Evolutionary conservation across 2,113 vertebrate genomes (phyloP).

Genomic region (Bos taurus): DNA sequence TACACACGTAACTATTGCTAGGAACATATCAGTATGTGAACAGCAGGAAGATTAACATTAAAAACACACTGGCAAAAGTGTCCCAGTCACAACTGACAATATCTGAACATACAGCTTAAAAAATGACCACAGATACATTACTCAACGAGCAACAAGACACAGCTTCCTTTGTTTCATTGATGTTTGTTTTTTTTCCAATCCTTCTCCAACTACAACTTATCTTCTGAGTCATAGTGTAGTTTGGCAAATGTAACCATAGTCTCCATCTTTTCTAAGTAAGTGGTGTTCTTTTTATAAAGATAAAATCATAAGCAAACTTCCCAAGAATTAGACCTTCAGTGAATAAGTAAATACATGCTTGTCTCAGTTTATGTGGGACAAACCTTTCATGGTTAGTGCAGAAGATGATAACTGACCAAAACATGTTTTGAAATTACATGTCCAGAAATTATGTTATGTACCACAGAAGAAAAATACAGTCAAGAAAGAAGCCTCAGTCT

Average conservation of each 20-base stretch:
- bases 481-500: not conserved
- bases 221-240: conserved; percentile 24
- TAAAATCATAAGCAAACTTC: not conserved
- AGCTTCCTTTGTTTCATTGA: not conserved
- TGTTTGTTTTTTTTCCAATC: not conserved
- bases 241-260: not conserved
- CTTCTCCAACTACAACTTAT: not conserved
- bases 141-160: not conserved
- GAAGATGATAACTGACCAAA: not conserved
- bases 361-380: not conserved
- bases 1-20: not conserved
- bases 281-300: not conserved
- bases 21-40: not conserved
- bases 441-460: not conserved
- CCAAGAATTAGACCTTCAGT: not conserved
- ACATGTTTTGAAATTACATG: not conserved
- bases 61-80: not conserved
- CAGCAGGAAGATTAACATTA: not conserved
- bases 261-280: conserved; percentile 9
- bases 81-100: not conserved
- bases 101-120: not conserved
- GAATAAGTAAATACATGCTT: conserved; percentile 13
- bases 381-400: not conserved
- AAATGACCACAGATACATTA: not conserved
- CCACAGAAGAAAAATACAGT: not conserved